Percentiles rank a stretch among this genome's conserved stretches.
phyloP scores from a whole-genome alignment of 2,888 invertebrate species.

The Stenoptilia bipunctidactyla region DNA sequence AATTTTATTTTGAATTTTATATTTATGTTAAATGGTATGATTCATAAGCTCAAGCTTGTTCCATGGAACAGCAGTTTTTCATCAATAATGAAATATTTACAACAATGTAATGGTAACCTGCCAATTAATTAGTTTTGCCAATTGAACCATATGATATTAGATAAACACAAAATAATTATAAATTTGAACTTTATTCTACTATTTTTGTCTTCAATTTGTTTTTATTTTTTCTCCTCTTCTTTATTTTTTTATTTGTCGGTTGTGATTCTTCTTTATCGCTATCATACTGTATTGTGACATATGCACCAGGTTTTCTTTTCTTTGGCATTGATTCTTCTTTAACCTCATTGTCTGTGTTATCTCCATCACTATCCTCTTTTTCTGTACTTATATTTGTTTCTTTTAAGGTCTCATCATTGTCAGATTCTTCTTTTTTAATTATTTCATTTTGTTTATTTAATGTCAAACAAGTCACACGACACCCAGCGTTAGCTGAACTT shows the following conservation, averaged over 20 bases:
- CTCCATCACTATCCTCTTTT: slow-evolving; percentile 18
- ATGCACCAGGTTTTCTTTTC: slow-evolving; percentile 50
- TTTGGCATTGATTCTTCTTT: slow-evolving; percentile 15
- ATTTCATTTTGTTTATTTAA: slow-evolving; percentile 63
- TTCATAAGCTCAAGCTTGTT: too few species aligned
- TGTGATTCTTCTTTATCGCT: slow-evolving; percentile 28
- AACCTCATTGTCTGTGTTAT: slow-evolving; percentile 27
- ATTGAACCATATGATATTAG: too few species aligned
- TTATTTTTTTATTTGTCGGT: slow-evolving; percentile 30
- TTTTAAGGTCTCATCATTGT: slow-evolving; percentile 22
- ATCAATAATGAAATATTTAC: too few species aligned
- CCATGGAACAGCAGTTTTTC: too few species aligned
- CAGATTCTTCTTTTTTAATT: slow-evolving; percentile 46
- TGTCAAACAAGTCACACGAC: slow-evolving; percentile 80
- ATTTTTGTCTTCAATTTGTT: slow-evolving; percentile 21
- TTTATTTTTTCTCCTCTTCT: slow-evolving; percentile 42
- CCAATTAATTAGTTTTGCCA: too few species aligned
- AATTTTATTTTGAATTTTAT: too few species aligned
- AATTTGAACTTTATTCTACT: too few species aligned
- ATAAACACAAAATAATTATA: too few species aligned
- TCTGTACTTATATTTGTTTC: slow-evolving; percentile 19
- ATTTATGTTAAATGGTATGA: too few species aligned
- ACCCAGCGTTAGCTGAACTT: slow-evolving; percentile 73
- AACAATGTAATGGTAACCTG: too few species aligned
- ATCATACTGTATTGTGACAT: slow-evolving; percentile 53